These are phyloP conservation scores for Prionace glauca DNA, from an alignment of 2,797 vertebrate genomes.

Conservation along the genomic window DNA sequence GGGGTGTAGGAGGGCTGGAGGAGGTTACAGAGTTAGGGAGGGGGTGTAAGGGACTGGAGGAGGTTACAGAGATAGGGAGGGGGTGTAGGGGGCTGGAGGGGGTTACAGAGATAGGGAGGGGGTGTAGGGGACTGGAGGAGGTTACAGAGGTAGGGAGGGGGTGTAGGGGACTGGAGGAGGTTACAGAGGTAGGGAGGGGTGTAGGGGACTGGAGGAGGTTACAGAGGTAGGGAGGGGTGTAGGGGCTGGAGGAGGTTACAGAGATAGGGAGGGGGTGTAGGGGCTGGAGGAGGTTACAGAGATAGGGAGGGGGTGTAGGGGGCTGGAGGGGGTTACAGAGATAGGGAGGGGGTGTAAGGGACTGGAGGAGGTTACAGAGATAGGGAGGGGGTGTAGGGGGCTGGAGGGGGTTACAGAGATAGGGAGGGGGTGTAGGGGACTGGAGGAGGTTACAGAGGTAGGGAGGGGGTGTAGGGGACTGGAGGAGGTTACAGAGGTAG, in stretches of 20 bases:
- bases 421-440: neutral
- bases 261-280: neutral
- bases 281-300: neutral
- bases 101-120: neutral
- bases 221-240: neutral
- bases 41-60: neutral
- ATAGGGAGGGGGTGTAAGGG: neutral
- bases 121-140: neutral
- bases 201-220: neutral
- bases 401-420: neutral
- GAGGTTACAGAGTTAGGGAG: too few species aligned
- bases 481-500: neutral
- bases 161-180: neutral
- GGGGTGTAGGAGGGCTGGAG: too few species aligned
- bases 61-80: too few species aligned
- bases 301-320: neutral
- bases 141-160: neutral
- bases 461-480: too few species aligned
- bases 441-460: too few species aligned
- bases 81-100: neutral
- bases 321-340: neutral
- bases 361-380: neutral
- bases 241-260: neutral
- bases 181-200: neutral
- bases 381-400: neutral